Conservation (phyloP, 2,113 vertebrate species). For the Mus musculus region DNA sequence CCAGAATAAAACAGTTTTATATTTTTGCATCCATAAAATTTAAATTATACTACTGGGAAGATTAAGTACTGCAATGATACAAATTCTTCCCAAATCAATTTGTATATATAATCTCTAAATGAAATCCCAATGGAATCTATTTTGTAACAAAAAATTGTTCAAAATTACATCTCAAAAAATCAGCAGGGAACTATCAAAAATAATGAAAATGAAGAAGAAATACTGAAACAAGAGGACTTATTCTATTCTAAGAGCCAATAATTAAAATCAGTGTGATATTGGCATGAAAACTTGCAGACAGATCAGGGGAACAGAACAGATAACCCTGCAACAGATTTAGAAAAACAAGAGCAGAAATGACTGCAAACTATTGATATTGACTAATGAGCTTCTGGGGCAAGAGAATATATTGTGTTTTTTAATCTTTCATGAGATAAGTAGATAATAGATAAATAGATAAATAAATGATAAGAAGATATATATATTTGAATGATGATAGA, state of each 20-base stretch:
- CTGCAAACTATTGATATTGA: conserved; percentile 3
- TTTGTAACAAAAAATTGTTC: conserved; percentile 53
- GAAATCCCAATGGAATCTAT: conserved; percentile 58
- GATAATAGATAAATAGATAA: neutral
- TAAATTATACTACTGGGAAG: conserved; percentile 30
- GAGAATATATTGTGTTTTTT: conserved; percentile 13
- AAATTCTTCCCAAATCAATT: conserved; percentile 50
- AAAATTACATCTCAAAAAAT: conserved; percentile 56
- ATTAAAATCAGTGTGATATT: conserved; percentile 75
- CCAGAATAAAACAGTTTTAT: conserved; percentile 40
- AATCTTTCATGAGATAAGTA: neutral
- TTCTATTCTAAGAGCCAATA: conserved; percentile 70
- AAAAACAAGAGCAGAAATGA: conserved; percentile 60
- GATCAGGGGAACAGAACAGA: conserved; percentile 73
- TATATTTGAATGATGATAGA: too few relatives aligned
- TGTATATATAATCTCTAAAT: conserved; percentile 48
- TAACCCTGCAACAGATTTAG: conserved; percentile 70
- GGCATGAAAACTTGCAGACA: conserved; percentile 71
- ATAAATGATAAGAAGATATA: neutral
- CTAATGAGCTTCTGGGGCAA: conserved; percentile 16
- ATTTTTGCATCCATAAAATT: conserved; percentile 35
- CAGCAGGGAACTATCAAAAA: conserved; percentile 58
- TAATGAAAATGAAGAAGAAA: conserved; percentile 72
- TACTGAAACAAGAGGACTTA: conserved; percentile 69
- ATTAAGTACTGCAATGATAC: conserved; percentile 35